A percentile compares a stretch with the other conserved stretches of the same genome.
These are phyloP conservation scores for Teleopsis dalmanni DNA, from an alignment of 1,140 invertebrate species.

Conservation along the genomic window DNA sequence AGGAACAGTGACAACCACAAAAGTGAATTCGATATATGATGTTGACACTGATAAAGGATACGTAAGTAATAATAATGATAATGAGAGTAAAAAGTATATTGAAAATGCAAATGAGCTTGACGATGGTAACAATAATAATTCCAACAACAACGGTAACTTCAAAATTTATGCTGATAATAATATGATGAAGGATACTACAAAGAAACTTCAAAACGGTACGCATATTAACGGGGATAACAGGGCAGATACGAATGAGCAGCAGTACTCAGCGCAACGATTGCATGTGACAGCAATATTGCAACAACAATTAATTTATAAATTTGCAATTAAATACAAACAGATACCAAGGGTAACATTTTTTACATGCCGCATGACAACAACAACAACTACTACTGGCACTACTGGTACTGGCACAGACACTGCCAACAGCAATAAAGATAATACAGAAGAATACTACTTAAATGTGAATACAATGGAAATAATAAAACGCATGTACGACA, in stretches of 20 bases:
- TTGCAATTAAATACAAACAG: slow-evolving; percentile 24
- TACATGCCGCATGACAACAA: slow-evolving; percentile 26
- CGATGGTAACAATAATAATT: not conserved
- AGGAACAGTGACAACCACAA: not conserved
- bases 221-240: not conserved
- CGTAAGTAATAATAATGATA: not conserved
- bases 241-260: not conserved
- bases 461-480: slow-evolving; percentile 22
- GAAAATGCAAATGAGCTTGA: not conserved
- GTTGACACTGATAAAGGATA: not conserved
- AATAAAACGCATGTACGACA: slow-evolving; percentile 31
- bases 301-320: slow-evolving; percentile 20
- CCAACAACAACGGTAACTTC: not conserved
- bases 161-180: not conserved
- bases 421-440: not conserved
- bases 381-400: slow-evolving; percentile 11
- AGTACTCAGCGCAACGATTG: not conserved
- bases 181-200: not conserved
- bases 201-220: not conserved
- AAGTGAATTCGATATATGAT: not conserved
- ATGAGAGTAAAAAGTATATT: slow-evolving; percentile 5
- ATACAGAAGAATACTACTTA: slow-evolving; percentile 13
- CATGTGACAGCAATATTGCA: slow-evolving; percentile 21
- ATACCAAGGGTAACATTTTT: slow-evolving; percentile 38
- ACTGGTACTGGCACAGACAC: not conserved